These are phyloP conservation scores for Nesospiza acunhae DNA, from an alignment of 2,113 vertebrate species.

Conservation along the genomic window DNA sequence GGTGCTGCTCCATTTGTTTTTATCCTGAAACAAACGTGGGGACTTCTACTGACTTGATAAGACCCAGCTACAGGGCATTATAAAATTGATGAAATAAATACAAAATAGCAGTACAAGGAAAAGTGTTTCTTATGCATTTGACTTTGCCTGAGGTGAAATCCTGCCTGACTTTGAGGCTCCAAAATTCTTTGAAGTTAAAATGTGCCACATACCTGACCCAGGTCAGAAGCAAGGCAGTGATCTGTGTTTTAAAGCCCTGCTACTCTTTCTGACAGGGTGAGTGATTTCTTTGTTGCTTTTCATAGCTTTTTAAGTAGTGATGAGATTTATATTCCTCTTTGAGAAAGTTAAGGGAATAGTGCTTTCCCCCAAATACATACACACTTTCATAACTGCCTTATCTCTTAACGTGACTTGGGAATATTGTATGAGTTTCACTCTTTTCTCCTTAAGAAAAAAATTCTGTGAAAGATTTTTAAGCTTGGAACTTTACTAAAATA, in stretches of 20 bases:
- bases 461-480: background rate
- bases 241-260: background rate
- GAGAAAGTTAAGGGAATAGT: background rate
- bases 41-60: background rate
- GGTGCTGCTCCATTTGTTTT: background rate
- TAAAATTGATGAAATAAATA: background rate
- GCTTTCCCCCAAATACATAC: background rate
- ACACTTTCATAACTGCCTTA: background rate
- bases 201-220: background rate
- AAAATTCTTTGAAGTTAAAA: conserved; percentile 13
- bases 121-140: background rate
- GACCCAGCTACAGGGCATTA: background rate
- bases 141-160: conserved; percentile 17
- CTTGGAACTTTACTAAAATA: background rate
- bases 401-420: background rate
- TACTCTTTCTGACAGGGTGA: background rate
- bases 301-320: background rate
- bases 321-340: background rate
- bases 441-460: background rate
- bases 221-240: background rate
- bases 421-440: background rate
- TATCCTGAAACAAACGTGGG: background rate
- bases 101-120: background rate
- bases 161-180: background rate
- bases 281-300: background rate